phyloP scores from a whole-genome alignment of 2,888 invertebrate genomes.

The Tineola bisselliella region DNA sequence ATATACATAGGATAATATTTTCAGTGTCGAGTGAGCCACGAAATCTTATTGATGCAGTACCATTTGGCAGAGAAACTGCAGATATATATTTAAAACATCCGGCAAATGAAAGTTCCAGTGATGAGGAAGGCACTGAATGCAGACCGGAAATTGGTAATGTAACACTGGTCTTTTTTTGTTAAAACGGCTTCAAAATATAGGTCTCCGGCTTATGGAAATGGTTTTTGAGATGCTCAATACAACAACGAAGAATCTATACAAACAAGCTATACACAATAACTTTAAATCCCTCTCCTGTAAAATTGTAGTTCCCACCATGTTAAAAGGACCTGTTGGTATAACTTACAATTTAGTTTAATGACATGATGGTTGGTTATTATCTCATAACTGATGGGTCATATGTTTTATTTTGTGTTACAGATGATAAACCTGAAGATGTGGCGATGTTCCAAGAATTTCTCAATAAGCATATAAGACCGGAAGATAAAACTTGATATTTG shows the following conservation, averaged over 20 bases:
- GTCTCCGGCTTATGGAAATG: too few species aligned
- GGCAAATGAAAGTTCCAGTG: slow-evolving; percentile 78
- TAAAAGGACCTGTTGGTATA: too few species aligned
- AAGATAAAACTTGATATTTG: slow-evolving; percentile 19
- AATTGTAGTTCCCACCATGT: too few species aligned
- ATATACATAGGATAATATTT: too few species aligned
- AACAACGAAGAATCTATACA: too few species aligned
- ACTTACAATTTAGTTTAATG: too few species aligned
- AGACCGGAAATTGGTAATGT: background rate
- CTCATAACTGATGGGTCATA: background rate
- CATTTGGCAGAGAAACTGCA: slow-evolving; percentile 70
- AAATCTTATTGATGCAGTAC: slow-evolving; percentile 53
- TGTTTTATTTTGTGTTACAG: slow-evolving; percentile 26
- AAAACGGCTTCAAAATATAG: too few species aligned
- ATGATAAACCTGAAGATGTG: slow-evolving; percentile 52
- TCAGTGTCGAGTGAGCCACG: slow-evolving; percentile 31
- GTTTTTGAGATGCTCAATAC: too few species aligned
- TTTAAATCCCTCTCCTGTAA: too few species aligned
- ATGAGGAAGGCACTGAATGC: slow-evolving; percentile 75
- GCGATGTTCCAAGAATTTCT: slow-evolving; percentile 52
- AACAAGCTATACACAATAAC: too few species aligned
- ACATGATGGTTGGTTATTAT: background rate
- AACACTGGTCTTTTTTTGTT: background rate
- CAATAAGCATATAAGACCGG: slow-evolving; percentile 50
- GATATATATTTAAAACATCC: slow-evolving; percentile 80